Percentiles rank a stretch among this genome's conserved stretches.
Evolutionary conservation across 2,113 vertebrate species (phyloP).

Genomic region (Crotalus helleri): DNA sequence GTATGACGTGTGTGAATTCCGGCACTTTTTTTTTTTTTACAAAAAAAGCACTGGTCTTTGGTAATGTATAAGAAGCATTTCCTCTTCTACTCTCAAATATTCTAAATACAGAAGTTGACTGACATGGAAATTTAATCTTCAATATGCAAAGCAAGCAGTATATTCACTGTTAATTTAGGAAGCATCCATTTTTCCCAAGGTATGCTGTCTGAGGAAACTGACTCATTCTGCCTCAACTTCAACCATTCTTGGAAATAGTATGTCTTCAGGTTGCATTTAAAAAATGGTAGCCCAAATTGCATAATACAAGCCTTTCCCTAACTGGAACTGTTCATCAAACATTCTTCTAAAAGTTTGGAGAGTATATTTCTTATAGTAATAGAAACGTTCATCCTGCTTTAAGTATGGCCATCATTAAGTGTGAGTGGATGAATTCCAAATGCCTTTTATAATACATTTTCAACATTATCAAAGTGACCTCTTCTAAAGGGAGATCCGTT

Average conservation of each 20-base stretch:
- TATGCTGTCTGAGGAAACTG: background rate
- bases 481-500: constrained; percentile 61
- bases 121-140: background rate
- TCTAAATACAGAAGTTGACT: background rate
- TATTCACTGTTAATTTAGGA: background rate
- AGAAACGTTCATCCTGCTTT: background rate
- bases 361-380: background rate
- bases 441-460: background rate
- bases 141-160: background rate
- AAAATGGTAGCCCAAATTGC: background rate
- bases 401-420: background rate
- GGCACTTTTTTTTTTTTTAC: no score
- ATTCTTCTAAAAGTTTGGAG: background rate
- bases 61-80: background rate
- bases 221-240: background rate
- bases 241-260: background rate
- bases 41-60: background rate
- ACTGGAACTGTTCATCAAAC: no score
- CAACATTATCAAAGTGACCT: constrained; percentile 33
- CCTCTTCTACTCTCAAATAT: background rate
- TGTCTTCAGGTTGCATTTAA: background rate
- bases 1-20: no score
- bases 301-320: background rate
- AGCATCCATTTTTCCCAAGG: background rate
- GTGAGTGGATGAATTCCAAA: background rate